Evolutionary conservation across 2,888 invertebrate genomes (phyloP).

Genomic region (Protodeltote pygarga): DNA sequence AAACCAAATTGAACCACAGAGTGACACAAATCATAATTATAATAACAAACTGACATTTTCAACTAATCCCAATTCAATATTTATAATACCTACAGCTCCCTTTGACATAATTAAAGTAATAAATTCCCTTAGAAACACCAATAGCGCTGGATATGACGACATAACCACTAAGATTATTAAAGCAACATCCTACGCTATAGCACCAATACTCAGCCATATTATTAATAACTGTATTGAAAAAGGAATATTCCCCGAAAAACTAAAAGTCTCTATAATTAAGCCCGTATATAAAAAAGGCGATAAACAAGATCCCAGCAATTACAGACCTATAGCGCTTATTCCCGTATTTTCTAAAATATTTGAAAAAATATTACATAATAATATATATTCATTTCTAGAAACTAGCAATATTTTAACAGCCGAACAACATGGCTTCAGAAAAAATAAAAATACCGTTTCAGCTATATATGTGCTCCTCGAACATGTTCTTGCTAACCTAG

Average conservation of each 20-base stretch:
- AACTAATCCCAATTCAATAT: conserved; percentile 3
- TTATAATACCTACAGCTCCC: not conserved
- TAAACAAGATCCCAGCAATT: not conserved
- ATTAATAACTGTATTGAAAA: conserved; percentile 1
- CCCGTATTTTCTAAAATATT: conserved; percentile 3
- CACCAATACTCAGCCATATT: conserved; percentile 1
- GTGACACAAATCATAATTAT: conserved; percentile 1
- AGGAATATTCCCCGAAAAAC: conserved; percentile 1
- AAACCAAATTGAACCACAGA: not conserved
- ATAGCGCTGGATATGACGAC: conserved; percentile 2
- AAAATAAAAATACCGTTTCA: not conserved
- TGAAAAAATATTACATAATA: conserved; percentile 3
- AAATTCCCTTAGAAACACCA: conserved; percentile 3
- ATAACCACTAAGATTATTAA: conserved; percentile 3
- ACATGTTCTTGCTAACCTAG: not conserved
- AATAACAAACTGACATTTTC: not conserved
- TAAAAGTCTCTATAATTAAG: conserved; percentile 1
- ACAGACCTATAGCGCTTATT: conserved; percentile 6
- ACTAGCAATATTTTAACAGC: not conserved
- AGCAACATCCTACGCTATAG: not conserved
- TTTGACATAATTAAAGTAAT: not conserved
- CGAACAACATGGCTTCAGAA: not conserved
- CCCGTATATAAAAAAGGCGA: conserved; percentile 5
- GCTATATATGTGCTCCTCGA: not conserved
- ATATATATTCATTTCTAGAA: not conserved